phyloP scores from a whole-genome alignment of 2,888 invertebrate species.

The Autographa gamma region DNA sequence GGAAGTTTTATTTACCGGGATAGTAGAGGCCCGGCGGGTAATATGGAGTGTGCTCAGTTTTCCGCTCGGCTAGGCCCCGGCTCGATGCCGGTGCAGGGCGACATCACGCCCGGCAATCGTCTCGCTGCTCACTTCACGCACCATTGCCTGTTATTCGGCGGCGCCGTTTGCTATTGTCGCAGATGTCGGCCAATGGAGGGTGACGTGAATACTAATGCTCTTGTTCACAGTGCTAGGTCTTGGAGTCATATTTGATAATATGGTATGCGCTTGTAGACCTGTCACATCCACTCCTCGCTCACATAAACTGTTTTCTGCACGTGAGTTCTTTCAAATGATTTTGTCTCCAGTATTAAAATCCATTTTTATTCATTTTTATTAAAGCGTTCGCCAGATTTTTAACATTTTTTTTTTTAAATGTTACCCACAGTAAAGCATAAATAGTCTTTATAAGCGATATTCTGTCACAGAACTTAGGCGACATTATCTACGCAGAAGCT shows the following conservation, averaged over 20 bases:
- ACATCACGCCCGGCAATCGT: slow-evolving; percentile 7
- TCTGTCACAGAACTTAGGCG: neutral
- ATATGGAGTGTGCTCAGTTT: slow-evolving; percentile 59
- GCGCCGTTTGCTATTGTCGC: slow-evolving; percentile 2
- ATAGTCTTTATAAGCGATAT: neutral
- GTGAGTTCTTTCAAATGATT: slow-evolving; percentile 17
- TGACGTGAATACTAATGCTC: neutral
- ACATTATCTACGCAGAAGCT: too few species aligned
- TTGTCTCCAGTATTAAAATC: neutral
- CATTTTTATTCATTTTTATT: too few species aligned
- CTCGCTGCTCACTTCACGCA: slow-evolving; percentile 29
- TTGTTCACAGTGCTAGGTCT: neutral
- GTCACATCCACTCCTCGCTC: slow-evolving; percentile 11
- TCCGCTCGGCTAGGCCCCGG: slow-evolving; percentile 56
- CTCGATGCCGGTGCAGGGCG: slow-evolving; percentile 33
- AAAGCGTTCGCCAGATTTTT: too few species aligned
- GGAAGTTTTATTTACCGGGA: slow-evolving; percentile 59
- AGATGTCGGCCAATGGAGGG: slow-evolving; percentile 17
- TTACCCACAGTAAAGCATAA: too few species aligned
- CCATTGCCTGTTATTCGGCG: slow-evolving; percentile 36
- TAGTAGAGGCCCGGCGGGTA: slow-evolving; percentile 45
- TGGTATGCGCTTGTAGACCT: slow-evolving; percentile 14
- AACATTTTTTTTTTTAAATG: too few species aligned
- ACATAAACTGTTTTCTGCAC: slow-evolving; percentile 43
- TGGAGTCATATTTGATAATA: slow-evolving; percentile 37